Conservation (phyloP, 2,113 vertebrate genomes). For the Rutilus rutilus region DNA sequence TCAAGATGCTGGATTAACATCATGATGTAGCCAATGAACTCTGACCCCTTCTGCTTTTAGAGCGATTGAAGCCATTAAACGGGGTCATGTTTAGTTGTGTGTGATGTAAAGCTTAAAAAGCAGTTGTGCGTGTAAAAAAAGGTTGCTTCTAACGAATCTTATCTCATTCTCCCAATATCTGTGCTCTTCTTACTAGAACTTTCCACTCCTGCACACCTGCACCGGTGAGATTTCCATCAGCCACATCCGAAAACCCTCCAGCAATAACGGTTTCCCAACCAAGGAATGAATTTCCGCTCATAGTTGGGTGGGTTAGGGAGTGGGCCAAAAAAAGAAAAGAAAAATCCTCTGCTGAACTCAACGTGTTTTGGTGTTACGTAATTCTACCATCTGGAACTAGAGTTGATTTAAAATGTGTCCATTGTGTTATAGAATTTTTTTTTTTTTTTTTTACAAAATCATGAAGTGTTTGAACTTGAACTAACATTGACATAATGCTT, state of each 20-base stretch:
- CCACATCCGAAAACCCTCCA: background rate
- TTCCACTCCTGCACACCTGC: background rate
- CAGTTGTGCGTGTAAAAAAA: background rate
- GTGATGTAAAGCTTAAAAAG: background rate
- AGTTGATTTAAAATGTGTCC: constrained; percentile 30
- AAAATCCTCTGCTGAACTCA: constrained; percentile 41
- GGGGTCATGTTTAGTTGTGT: background rate
- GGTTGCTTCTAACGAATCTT: background rate
- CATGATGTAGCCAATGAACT: background rate
- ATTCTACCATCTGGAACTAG: constrained; percentile 69
- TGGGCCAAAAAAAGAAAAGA: background rate
- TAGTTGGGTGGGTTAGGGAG: constrained; percentile 25
- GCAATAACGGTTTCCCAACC: background rate
- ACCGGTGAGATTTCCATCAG: background rate
- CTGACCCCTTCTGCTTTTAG: background rate
- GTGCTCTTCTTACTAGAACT: background rate
- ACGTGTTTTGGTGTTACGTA: constrained; percentile 71
- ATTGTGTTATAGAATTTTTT: constrained; percentile 42
- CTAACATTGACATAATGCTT: constrained; percentile 9
- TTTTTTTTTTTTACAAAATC: background rate
- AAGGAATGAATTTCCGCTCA: background rate
- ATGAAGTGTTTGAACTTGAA: background rate
- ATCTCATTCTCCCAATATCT: background rate
- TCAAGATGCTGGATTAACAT: background rate
- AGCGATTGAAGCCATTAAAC: background rate